Evolutionary conservation across 2,888 invertebrate species (phyloP), one percentile per base, ranked within the genome.

Genomic region (Andrena flavipes): DNA sequence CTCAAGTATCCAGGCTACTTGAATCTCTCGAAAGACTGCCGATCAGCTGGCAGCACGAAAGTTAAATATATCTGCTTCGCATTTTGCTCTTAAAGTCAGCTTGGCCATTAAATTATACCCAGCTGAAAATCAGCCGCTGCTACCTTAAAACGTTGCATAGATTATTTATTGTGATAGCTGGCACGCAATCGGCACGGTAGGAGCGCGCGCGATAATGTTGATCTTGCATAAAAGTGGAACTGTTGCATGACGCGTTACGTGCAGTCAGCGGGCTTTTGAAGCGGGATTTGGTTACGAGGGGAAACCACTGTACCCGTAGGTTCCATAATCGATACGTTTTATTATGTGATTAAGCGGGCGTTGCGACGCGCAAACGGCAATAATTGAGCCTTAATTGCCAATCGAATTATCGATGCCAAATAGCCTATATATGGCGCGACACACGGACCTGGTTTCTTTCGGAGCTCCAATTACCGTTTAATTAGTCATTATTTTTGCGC

Each of bases 31-130:
- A 42, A 42, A 42, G 42, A 5, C 29, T 33, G 1, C 10, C 20
- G 42, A 69, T 79, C 64, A 59, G 8, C 54, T 63, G 76, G 54
- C n/a, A 49, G 20, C 23, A 2, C 68, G 77, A 79, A 60, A 77
- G 69, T 77, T 70, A 76, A 59, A 70, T 79, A 60, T 76, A 59
- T 76, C 78, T 76, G 77, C 56, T 51, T 69, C 16, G 77, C 59
- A 65, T 64, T 77, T 70, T 51, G 59, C 51, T 49, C 13, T n/a
- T 23, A 51, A 60, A 65, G 26, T 48, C 64, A 64, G 69, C 51
- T 23, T n/a, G n/a, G 35, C 26, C 35, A n/a, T 42, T 65, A 64
- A 79, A 65, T 76, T 35, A 59, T 29, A 10, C 23, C 42, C 23
- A 30, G 42, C 48, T 76, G n/a, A n/a, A 54, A 59, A 69, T 64